Conservation (phyloP, 2,113 vertebrate genomes). For the Festucalex cinctus region DNA sequence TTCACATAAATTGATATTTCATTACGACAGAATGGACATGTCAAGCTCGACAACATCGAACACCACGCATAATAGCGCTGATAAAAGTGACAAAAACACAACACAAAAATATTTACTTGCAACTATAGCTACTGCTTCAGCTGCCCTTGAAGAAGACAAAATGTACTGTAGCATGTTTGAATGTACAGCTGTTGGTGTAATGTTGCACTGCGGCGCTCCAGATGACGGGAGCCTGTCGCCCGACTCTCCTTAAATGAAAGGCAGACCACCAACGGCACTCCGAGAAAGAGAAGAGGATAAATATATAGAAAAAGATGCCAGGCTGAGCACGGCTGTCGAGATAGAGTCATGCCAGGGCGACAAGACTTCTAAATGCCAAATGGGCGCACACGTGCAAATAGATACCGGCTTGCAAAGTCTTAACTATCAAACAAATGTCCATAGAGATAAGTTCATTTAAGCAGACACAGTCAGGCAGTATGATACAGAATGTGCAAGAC, state of each 20-base stretch:
- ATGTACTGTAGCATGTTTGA: slow-evolving; percentile 10
- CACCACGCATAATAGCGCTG: too few relatives aligned
- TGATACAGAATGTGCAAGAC: slow-evolving; percentile 21
- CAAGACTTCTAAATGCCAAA: slow-evolving; percentile 14
- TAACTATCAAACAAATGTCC: neutral
- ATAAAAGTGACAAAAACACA: too few relatives aligned
- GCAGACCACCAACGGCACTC: slow-evolving; percentile 12
- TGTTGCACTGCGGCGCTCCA: slow-evolving; percentile 20
- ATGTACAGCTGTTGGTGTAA: slow-evolving; percentile 39
- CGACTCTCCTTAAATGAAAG: slow-evolving; percentile 27
- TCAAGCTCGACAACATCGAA: too few relatives aligned
- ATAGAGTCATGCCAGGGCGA: slow-evolving; percentile 30
- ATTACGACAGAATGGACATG: too few relatives aligned
- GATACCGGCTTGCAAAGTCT: neutral
- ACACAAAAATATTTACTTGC: too few relatives aligned
- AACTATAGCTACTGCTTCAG: too few relatives aligned
- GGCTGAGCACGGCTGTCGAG: slow-evolving; percentile 36
- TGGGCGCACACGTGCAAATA: neutral
- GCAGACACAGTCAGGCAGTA: slow-evolving; percentile 41
- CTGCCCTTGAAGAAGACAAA: too few relatives aligned
- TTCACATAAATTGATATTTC: too few relatives aligned
- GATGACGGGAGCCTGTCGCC: slow-evolving; percentile 35
- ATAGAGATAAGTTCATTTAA: neutral
- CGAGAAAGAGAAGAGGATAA: slow-evolving; percentile 15
- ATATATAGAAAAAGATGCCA: slow-evolving; percentile 47